Evolutionary conservation across 2,888 invertebrate genomes (phyloP), one percentile per base, ranked within the genome.

Genomic region (Alviniconcha strummeri): DNA sequence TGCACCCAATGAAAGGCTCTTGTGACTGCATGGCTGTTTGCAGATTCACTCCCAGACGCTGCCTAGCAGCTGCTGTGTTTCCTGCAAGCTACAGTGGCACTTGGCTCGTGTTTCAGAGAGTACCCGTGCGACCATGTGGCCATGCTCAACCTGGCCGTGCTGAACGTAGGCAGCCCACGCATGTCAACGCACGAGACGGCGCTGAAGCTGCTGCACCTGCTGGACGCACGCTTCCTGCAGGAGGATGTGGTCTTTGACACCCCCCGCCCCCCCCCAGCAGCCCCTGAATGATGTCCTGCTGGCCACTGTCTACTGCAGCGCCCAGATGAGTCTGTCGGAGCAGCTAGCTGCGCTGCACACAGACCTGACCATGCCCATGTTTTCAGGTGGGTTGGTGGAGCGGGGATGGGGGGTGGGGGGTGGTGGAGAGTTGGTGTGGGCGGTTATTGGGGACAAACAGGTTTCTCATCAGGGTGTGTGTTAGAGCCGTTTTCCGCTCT

Each of bases 321-420:
- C 98, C 71, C 99, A 99, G 94, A 96, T 97, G 90, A 97, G 97
- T 93, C 95, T 99, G 64, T 98, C 98, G 0, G 96, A 97, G 74
- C 98, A 99, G 92, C 95, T 99, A 90, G 97, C 99, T 0, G 96
- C 97, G 89, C 95, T 98, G 55, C 98, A 99, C 92, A 98, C 99
- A 0, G 99, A 99, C 93, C 95, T 99, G 72, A 99, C 99, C 56
- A 99, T 99, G 98, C 98, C 99, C 0, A 98, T 99, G 96, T 99
- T 99, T 95, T 99, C 99, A 92, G 99, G 98, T 98, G n/a, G 5
- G 80, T 55, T 17, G 7, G 19, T 19, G 7, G 71, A 36, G 36
- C 3, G 36, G 36, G 36, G 36, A 3, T 36, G 36, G 69, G 71
- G n/a, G 71, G 69, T 19, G n/a, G 71, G 15, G 1, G 15, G 15